Conservation (phyloP, 2,888 invertebrate genomes). For the Eupelmus urozonus region DNA sequence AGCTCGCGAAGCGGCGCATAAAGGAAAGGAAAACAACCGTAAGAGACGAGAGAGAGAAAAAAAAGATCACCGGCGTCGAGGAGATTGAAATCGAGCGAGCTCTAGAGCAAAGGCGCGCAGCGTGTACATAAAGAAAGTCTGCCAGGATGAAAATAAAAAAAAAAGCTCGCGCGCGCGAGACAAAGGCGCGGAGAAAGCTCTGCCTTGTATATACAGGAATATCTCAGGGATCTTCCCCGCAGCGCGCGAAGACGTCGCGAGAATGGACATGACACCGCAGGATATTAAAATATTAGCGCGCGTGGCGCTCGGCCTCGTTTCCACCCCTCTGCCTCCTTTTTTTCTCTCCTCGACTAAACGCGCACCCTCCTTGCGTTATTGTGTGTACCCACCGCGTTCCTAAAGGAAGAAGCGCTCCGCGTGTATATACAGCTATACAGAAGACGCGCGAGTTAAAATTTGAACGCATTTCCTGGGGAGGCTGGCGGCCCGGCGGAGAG, state of each 20-base stretch:
- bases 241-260: constrained; percentile 44
- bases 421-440: no score
- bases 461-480: not conserved
- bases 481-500: constrained; percentile 27
- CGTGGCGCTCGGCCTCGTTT: constrained; percentile 56
- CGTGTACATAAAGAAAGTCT: no score
- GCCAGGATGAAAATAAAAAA: not conserved
- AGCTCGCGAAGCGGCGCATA: constrained; percentile 21
- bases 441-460: no score
- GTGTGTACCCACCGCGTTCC: no score
- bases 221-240: constrained; percentile 32
- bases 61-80: not conserved
- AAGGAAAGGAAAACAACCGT: constrained; percentile 27
- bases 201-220: constrained; percentile 14
- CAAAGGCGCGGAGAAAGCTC: constrained; percentile 7
- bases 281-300: constrained; percentile 70
- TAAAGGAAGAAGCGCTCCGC: no score
- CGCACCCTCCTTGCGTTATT: no score
- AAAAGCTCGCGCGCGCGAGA: constrained; percentile 11
- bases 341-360: not conserved
- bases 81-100: constrained; percentile 48
- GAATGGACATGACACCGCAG: constrained; percentile 70
- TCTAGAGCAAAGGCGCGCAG: not conserved
- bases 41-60: not conserved
- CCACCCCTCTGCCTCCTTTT: not conserved